Conservation (phyloP, 2,797 vertebrate species). For the Orientallactaga sibirica region DNA sequence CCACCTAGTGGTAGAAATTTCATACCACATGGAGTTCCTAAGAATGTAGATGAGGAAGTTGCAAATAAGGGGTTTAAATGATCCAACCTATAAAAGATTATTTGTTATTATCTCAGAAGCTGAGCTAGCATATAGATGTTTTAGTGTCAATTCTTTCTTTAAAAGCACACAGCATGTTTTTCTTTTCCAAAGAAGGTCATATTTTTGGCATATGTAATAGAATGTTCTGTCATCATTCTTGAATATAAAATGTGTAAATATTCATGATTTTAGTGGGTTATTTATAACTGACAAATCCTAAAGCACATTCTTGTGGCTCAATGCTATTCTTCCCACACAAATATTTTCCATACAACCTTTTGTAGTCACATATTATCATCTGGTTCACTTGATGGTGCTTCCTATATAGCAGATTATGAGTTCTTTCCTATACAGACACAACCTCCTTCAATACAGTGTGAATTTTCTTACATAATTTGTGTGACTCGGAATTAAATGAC, state of each 20-base stretch:
- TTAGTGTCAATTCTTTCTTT: neutral
- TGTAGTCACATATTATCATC: neutral
- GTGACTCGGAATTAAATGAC: neutral
- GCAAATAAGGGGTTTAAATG: neutral
- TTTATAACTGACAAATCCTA: neutral
- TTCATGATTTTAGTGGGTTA: neutral
- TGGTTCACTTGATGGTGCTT: neutral
- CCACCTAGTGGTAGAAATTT: rapidly evolving
- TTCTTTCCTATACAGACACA: neutral
- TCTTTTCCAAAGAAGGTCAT: neutral
- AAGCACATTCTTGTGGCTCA: neutral
- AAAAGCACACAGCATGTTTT: neutral
- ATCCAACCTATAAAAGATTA: neutral
- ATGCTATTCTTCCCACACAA: neutral
- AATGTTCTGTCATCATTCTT: neutral
- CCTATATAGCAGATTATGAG: neutral
- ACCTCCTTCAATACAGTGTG: no score
- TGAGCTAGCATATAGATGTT: neutral
- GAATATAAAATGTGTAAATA: neutral
- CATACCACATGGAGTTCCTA: neutral
- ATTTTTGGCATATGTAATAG: neutral
- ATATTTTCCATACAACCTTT: neutral
- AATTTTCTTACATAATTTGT: neutral
- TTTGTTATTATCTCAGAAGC: neutral
- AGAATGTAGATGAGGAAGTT: neutral